Conservation (phyloP, 2,888 invertebrate species). For the Dichetophora obliterata region DNA sequence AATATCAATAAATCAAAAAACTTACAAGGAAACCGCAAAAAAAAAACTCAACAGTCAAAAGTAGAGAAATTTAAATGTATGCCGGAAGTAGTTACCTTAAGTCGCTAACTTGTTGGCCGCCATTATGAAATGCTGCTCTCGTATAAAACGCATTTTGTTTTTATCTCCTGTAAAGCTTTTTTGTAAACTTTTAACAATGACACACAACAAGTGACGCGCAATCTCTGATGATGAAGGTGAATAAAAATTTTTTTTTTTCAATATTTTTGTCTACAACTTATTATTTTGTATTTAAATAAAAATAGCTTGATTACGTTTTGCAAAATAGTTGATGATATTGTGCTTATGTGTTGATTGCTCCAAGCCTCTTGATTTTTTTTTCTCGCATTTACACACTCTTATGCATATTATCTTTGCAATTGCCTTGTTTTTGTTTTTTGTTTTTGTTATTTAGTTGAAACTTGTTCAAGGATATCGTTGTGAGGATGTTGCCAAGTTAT, state of each 20-base stretch:
- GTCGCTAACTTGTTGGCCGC: constrained; percentile 7
- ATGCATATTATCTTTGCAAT: background rate
- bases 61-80: background rate
- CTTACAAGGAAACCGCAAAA: background rate
- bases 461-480: constrained; percentile 55
- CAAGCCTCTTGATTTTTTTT: too few species aligned
- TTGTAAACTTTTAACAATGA: constrained; percentile 38
- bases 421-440: constrained; percentile 17
- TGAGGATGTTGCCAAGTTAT: constrained; percentile 7
- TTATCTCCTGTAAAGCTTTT: background rate
- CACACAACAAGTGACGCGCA: background rate
- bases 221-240: constrained; percentile 15
- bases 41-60: background rate
- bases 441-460: constrained; percentile 42
- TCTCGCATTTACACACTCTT: background rate
- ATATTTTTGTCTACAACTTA: background rate
- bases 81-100: constrained; percentile 5
- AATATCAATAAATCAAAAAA: background rate
- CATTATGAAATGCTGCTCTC: constrained; percentile 14
- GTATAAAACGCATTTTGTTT: constrained; percentile 45
- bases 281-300: background rate
- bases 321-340: background rate
- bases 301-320: background rate
- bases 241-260: background rate
- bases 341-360: background rate